Base-by-base conservation (phyloP, 2,113 vertebrate species). In the Anoura caudifer region DNA sequence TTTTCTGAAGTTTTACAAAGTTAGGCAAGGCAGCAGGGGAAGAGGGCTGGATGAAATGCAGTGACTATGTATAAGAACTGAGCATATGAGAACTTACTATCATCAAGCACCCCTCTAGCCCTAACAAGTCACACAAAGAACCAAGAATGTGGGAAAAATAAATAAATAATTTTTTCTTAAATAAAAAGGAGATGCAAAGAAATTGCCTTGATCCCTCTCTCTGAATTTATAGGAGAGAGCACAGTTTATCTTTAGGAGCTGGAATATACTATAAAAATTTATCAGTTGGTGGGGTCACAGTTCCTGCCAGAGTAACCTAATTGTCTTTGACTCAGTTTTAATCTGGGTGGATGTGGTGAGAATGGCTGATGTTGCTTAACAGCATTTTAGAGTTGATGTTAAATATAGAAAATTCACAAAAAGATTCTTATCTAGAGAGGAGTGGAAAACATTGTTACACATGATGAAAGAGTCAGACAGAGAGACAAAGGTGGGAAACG, bases 341-440 rank as follows among this genome's bases (percentile, higher is more conserved):
- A 80, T 93, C 94, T 96, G 56, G 33, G 90, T 97, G 94, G 91
- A 91, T 97, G 96, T 97, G 95, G 97, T 97, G 33, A 97, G 67
- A 91, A 93, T 15, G n/a, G 59, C 94, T 96, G 67, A 90, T 79
- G 82, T 73, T 91, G 72, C 82, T 96, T 96, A 87, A 93, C 43
- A 96, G 38, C 85, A 65, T 67, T 72, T 95, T 83, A 91, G 86
- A 76, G 77, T 91, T 86, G 17, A 41, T 90, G 92, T 92, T 96
- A 95, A 95, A 96, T 96, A 91, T 97, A 96, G 96, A 90, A 97
- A 97, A 86, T 72, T 89, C 82, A 96, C 87, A 77, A 77, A 96
- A 94, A 91, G 97, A 97, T 97, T 93, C 86, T 96, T 97, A 97
- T 97, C 97, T 96, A 47, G 41, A 84, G 91, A 96, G 41, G 73